Percentiles rank a stretch among this genome's conserved stretches.
phyloP scores from a whole-genome alignment of 2,888 invertebrate species.

The Seira musarum region DNA sequence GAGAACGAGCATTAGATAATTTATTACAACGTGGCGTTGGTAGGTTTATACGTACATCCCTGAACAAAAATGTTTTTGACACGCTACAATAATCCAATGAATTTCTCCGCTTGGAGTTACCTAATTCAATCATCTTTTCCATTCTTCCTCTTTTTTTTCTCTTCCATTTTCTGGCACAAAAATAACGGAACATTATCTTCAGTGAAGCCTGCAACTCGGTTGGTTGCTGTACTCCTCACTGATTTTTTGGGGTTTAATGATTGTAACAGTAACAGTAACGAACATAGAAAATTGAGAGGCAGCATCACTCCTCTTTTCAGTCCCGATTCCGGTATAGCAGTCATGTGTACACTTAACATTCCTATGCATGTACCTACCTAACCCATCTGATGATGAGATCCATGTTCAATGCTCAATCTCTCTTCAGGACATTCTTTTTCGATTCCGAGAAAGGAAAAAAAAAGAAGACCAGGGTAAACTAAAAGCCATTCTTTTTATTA shows the following conservation, averaged over 20 bases:
- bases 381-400: too few relatives aligned
- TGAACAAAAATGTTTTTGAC: constrained; percentile 53
- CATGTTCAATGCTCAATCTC: too few relatives aligned
- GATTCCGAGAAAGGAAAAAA: too few relatives aligned
- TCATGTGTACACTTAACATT: too few relatives aligned
- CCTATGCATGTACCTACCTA: too few relatives aligned
- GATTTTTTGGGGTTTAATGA: neutral
- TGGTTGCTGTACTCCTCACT: neutral
- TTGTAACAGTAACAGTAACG: neutral
- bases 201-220: neutral
- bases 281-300: neutral
- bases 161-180: neutral
- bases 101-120: constrained; percentile 40
- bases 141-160: constrained; percentile 10
- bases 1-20: constrained; percentile 48
- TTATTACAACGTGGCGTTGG: constrained; percentile 43
- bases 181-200: neutral
- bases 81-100: constrained; percentile 54
- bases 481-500: too few relatives aligned
- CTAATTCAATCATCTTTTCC: constrained; percentile 51
- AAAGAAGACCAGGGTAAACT: too few relatives aligned
- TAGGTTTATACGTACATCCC: constrained; percentile 26
- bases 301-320: too few relatives aligned
- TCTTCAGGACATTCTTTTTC: too few relatives aligned
- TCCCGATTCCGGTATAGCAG: too few relatives aligned